phyloP scores from a whole-genome alignment of 1,140 invertebrate genomes.

The Limonius californicus region DNA sequence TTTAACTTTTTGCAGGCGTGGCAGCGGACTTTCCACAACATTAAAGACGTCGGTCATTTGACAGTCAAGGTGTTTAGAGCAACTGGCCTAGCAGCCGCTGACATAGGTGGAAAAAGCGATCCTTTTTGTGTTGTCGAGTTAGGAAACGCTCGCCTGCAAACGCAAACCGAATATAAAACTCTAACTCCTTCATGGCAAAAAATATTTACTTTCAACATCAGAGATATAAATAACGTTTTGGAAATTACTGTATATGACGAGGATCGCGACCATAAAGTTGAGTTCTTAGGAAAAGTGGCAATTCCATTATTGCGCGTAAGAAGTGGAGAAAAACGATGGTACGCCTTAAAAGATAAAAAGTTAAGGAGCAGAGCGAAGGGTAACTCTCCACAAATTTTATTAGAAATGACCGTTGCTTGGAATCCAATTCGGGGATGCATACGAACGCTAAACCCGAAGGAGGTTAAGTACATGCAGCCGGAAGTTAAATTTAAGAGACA shows the following conservation, averaged over 20 bases:
- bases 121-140: slow-evolving; percentile 97
- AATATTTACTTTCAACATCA: slow-evolving; percentile 96
- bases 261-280: slow-evolving; percentile 95
- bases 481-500: slow-evolving; percentile 95
- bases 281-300: slow-evolving; percentile 89
- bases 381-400: slow-evolving; percentile 79
- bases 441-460: slow-evolving; percentile 90
- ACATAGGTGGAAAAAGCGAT: slow-evolving; percentile 91
- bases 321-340: slow-evolving; percentile 94
- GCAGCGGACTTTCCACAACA: slow-evolving; percentile 66
- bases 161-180: slow-evolving; percentile 98
- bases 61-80: slow-evolving; percentile 89
- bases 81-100: slow-evolving; percentile 83
- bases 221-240: slow-evolving; percentile 93
- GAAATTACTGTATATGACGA: slow-evolving; percentile 99
- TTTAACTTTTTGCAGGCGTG: slow-evolving; percentile 51
- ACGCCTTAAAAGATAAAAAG: slow-evolving; percentile 95
- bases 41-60: slow-evolving; percentile 82
- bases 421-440: slow-evolving; percentile 88
- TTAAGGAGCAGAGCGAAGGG: slow-evolving; percentile 85
- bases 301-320: slow-evolving; percentile 85
- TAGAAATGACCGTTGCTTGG: slow-evolving; percentile 91
- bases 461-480: slow-evolving; percentile 91
- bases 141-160: slow-evolving; percentile 91
- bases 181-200: slow-evolving; percentile 96